Evolutionary conservation across 2,113 vertebrate species (phyloP).

Genomic region (Agapornis roseicollis): DNA sequence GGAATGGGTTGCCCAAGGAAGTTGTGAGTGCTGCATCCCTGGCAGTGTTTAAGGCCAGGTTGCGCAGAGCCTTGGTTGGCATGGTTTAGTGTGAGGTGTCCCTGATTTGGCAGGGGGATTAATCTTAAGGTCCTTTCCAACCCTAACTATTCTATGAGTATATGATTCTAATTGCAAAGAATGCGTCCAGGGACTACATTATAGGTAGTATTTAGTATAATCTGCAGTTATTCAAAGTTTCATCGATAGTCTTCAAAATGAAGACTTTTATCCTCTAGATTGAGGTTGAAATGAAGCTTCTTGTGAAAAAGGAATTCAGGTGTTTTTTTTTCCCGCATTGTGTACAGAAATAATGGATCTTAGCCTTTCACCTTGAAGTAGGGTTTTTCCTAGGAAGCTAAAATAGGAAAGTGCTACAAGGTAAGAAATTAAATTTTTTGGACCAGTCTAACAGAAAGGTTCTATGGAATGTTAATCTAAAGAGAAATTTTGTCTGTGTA

Average conservation of each 20-base stretch:
- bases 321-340: background rate
- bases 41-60: too few relatives aligned
- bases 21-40: too few relatives aligned
- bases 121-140: too few relatives aligned
- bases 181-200: accelerated
- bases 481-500: background rate
- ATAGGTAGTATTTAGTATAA: background rate
- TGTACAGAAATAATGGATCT: background rate
- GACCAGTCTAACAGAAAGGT: background rate
- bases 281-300: background rate
- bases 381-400: background rate
- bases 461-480: background rate
- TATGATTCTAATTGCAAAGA: too few relatives aligned
- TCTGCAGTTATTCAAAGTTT: background rate
- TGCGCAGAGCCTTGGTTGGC: too few relatives aligned
- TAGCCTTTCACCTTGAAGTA: background rate
- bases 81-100: too few relatives aligned
- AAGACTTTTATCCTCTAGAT: background rate
- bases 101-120: too few relatives aligned
- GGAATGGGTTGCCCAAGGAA: too few relatives aligned
- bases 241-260: background rate
- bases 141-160: too few relatives aligned
- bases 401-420: background rate
- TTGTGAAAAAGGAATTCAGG: background rate
- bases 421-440: background rate